Conservation (phyloP, 2,888 invertebrate species). For the Tachina lurida region DNA sequence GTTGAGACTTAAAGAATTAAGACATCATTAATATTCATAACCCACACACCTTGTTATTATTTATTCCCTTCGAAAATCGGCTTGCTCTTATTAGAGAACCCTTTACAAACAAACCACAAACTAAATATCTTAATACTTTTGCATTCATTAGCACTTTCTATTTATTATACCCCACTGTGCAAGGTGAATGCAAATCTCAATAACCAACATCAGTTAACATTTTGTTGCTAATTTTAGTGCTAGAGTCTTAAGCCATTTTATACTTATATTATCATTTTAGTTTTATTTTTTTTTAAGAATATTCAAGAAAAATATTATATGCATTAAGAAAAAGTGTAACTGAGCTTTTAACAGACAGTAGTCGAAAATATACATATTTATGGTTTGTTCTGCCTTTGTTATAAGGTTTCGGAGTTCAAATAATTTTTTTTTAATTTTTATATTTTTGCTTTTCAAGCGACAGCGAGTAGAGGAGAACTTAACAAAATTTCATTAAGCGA, state of each 20-base stretch:
- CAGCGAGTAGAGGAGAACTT: neutral
- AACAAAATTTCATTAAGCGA: constrained; percentile 48
- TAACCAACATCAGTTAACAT: constrained; percentile 42
- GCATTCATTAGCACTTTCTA: neutral
- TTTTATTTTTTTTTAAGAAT: constrained; percentile 2
- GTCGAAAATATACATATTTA: neutral
- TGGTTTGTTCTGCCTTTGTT: constrained; percentile 3
- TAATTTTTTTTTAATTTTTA: neutral
- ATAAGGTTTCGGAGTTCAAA: constrained; percentile 49
- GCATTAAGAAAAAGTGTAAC: constrained; percentile 11
- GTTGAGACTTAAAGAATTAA: too few relatives aligned
- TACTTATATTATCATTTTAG: constrained; percentile 17
- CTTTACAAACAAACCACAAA: too few relatives aligned
- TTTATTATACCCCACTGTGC: neutral
- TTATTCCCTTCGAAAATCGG: too few relatives aligned
- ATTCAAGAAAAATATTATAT: neutral
- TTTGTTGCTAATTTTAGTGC: constrained; percentile 35
- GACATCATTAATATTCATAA: too few relatives aligned
- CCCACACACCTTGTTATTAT: too few relatives aligned
- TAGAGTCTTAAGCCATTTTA: neutral
- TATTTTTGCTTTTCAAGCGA: constrained; percentile 9
- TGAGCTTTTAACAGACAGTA: constrained; percentile 19
- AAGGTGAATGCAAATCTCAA: neutral
- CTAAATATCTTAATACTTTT: neutral
- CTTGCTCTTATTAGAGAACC: too few relatives aligned